Base-by-base conservation (phyloP, 2,113 vertebrate genomes). In the Lagenorhynchus albirostris region DNA sequence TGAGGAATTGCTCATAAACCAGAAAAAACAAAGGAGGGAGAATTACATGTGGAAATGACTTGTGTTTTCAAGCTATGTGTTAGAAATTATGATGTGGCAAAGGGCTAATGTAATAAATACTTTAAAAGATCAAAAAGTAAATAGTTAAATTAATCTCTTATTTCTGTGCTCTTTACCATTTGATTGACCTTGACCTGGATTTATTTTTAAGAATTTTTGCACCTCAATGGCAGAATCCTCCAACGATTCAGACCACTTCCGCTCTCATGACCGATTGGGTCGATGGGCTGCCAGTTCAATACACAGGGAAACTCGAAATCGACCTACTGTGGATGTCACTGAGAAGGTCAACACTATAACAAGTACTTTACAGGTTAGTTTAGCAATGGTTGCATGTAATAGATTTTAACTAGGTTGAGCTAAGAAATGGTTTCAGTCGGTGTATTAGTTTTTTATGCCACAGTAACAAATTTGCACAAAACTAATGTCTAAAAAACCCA, bases 321-420 rank as follows among this genome's bases (percentile, higher is more conserved):
- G 89, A 65, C 97, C 96, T 85, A 94, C 97, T 80, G 97, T 95
- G 76, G 98, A 98, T 82, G 99, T 99, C 94, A 99, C 99, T 0
- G 98, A 99, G 94, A 99, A 99, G 98, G 99, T 99, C 95, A 99
- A 99, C 96, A 99, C 99, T 15, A 98, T 99, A 97, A 99, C 99
- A 63, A 99, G 96, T 98, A 99, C 99, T 97, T 99, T 99, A 97
- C 99, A 99, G 99, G 99, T 99, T 97, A 82, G 88, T 93, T 92
- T 76, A 47, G 18, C 65, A 94, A 6, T 63, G 31, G 2, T 85
- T 71, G 47, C 41, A n/a, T 33, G 73, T 38, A 68, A 74, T 79
- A 65, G 53, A 44, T 86, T 85, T 86, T 94, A 58, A 58, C 21
- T 86, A 87, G 41, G 53, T 55, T 89, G 86, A 94, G 29, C 55